Conservation (phyloP, 2,797 vertebrate species). For the Gambusia yucatana region DNA sequence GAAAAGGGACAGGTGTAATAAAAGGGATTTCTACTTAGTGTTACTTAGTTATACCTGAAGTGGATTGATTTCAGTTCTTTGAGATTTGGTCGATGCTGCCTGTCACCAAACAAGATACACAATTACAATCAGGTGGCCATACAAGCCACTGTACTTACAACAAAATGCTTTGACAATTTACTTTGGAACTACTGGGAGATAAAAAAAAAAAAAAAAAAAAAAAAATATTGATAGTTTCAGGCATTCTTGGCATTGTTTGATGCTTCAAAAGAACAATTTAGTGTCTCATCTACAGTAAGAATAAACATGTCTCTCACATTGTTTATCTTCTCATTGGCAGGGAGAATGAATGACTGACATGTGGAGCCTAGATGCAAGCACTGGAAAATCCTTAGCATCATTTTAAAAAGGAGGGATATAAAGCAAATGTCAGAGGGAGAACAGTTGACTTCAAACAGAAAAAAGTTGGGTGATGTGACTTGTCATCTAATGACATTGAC, state of each 20-base stretch:
- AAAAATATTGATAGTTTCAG: constrained; percentile 10
- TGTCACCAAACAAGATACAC: constrained; percentile 45
- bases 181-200: constrained; percentile 3
- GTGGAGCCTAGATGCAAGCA: constrained; percentile 31
- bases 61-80: constrained; percentile 27
- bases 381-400: constrained; percentile 41
- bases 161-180: constrained; percentile 23
- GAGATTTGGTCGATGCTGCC: constrained; percentile 62
- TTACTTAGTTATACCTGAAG: constrained; percentile 53
- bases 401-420: constrained; percentile 16
- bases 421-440: constrained; percentile 48
- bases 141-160: constrained; percentile 3
- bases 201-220: neutral
- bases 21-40: constrained; percentile 49
- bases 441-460: constrained; percentile 57
- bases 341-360: constrained; percentile 57
- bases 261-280: constrained; percentile 24
- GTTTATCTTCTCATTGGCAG: constrained; percentile 53
- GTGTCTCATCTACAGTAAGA: constrained; percentile 14
- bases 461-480: constrained; percentile 52
- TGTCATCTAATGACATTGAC: constrained; percentile 56
- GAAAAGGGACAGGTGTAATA: constrained; percentile 50
- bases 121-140: constrained; percentile 33
- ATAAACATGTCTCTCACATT: constrained; percentile 20
- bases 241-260: constrained; percentile 15